These are phyloP conservation scores for Clarias fuscus DNA, from an alignment of 2,797 vertebrate genomes.

Conservation along the genomic window DNA sequence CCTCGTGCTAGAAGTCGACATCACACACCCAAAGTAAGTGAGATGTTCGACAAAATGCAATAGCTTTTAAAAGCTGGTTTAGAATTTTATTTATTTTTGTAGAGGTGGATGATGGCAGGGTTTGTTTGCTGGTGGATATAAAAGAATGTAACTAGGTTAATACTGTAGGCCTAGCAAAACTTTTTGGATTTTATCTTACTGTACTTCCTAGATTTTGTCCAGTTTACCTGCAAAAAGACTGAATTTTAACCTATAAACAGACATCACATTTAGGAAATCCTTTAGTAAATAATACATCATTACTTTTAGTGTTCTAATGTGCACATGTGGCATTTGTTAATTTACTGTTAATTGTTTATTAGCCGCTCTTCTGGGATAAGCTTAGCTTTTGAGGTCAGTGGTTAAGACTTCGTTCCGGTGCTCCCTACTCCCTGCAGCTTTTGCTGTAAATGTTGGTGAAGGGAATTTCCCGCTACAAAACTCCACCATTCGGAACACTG, in stretches of 20 bases:
- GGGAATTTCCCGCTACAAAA: too few relatives aligned
- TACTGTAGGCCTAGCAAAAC: not conserved
- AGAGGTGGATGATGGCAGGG: not conserved
- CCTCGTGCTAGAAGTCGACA: slow-evolving; percentile 91
- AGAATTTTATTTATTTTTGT: not conserved
- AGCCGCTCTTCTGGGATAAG: not conserved
- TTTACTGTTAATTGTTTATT: not conserved
- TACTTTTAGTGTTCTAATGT: not conserved
- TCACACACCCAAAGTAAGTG: slow-evolving; percentile 95
- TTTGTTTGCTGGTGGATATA: not conserved
- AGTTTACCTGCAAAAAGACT: not conserved
- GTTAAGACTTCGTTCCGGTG: too few relatives aligned
- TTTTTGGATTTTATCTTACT: not conserved
- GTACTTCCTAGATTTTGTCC: not conserved
- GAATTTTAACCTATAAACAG: not conserved
- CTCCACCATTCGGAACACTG: too few relatives aligned
- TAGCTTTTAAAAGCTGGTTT: not conserved
- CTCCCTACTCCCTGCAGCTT: too few relatives aligned
- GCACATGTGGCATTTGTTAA: not conserved
- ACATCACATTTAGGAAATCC: not conserved
- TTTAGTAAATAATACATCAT: not conserved
- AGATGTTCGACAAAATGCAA: not conserved
- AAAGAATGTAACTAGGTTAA: not conserved
- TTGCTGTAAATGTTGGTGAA: too few relatives aligned
- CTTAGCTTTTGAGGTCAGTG: too few relatives aligned